Evolutionary conservation across 2,888 invertebrate genomes (phyloP).

Genomic region (Ctenicera cuprea): DNA sequence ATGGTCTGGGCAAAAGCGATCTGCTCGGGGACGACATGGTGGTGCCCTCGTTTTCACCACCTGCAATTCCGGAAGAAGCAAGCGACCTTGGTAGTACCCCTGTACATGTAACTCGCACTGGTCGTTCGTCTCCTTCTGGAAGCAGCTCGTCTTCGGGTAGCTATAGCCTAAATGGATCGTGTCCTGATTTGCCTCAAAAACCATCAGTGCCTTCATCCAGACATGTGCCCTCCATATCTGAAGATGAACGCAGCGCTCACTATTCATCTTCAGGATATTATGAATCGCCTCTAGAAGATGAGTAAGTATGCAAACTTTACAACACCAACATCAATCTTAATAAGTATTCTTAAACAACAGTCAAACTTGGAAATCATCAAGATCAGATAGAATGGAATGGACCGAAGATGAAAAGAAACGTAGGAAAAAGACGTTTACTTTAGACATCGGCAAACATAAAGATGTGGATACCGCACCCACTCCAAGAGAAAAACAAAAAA

Average conservation of each 20-base stretch:
- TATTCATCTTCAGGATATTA: slow-evolving; percentile 86
- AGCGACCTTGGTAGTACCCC: slow-evolving; percentile 68
- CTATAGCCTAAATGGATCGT: slow-evolving; percentile 74
- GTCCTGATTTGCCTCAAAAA: slow-evolving; percentile 70
- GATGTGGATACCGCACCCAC: slow-evolving; percentile 68
- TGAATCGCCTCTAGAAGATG: slow-evolving; percentile 84
- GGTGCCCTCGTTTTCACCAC: slow-evolving; percentile 77
- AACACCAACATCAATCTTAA: slow-evolving; percentile 1
- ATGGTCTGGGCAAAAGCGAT: slow-evolving; percentile 85
- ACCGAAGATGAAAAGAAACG: slow-evolving; percentile 83
- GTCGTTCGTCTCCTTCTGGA: slow-evolving; percentile 75
- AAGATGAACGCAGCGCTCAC: slow-evolving; percentile 81
- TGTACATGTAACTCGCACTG: slow-evolving; percentile 66
- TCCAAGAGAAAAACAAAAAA: slow-evolving; percentile 55
- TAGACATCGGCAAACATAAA: slow-evolving; percentile 81
- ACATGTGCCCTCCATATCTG: slow-evolving; percentile 75
- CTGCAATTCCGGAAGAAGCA: slow-evolving; percentile 75
- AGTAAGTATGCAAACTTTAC: slow-evolving; percentile 69
- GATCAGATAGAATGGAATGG: slow-evolving; percentile 73
- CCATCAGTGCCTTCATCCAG: slow-evolving; percentile 66
- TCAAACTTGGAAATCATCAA: slow-evolving; percentile 73
- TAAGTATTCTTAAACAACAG: slow-evolving; percentile 50
- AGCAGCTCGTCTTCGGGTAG: slow-evolving; percentile 77
- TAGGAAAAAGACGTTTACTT: slow-evolving; percentile 84
- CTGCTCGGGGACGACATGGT: slow-evolving; percentile 80